phyloP scores from a whole-genome alignment of 2,113 vertebrate species.

The Oryctolagus cuniculus region mOryCun1.1 NC_091439.1:135041001-135041500 shows the following conservation, averaged over 20 bases:
- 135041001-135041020: neutral
- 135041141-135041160: neutral
- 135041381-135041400: conserved; percentile 13
- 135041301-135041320: neutral
- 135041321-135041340: neutral
- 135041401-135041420: neutral
- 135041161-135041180: neutral
- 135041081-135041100: neutral
- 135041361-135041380: neutral
- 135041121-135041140: neutral
- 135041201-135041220: neutral
- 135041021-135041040: conserved; percentile 4
- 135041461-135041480: conserved; percentile 10
- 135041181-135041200: neutral
- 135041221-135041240: neutral
- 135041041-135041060: neutral
- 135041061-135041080: neutral
- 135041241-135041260: neutral
- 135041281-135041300: neutral
- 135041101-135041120: neutral
- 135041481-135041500: neutral
- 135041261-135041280: neutral
- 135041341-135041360: neutral
- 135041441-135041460: neutral
- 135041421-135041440: conserved; percentile 17